Base-by-base conservation (phyloP, 2,888 invertebrate genomes). In the Griposia aprilina region DNA sequence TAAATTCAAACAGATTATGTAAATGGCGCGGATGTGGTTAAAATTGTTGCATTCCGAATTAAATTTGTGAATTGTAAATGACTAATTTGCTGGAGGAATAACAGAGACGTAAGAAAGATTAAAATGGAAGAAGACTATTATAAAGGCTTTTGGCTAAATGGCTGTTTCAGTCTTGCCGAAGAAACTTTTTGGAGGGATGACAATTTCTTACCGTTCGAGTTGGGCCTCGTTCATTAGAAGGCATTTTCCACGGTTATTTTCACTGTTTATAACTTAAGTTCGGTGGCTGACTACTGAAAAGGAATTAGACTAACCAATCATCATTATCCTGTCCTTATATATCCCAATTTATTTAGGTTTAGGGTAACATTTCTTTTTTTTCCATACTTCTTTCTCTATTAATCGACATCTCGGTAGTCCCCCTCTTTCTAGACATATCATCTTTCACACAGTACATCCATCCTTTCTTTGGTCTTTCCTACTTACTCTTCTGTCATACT, bases 1-100 rank as follows among this genome's bases (percentile, higher is more conserved):
- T 78, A 72, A 84, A 82, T 87, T 83, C 85, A 83, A 36, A 78
- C 87, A 63, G 87, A 90, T 89, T 90, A 90, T 90, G 88, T 76
- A 86, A 87, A 91, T 89, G 57, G 63, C 62, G 70, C 65, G 72
- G 59, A 78, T 74, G 81, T 68, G 81, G 76, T 73, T 81, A 48
- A 82, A 85, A 81, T 85, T 74, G 88, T 85, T 89, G 86, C 85
- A 88, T 80, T 83, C 74, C 65, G 68, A 83, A 86, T 89, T 74
- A 74, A 88, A 84, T 87, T 80, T 73, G 83, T 76, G 76, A 87
- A 79, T 83, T 80, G 52, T 81, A 76, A 86, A 84, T 80, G 73
- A 87, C 83, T 77, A 74, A 76, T 75, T 78, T 50, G 15, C 50
- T 71, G 50, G 36, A 71, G 52, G 45, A 17, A 67, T 57, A 36